A percentile compares a stretch with the other conserved stretches of the same genome.
Conservation (phyloP, 2,888 invertebrate species). For the Apamea sordens region DNA sequence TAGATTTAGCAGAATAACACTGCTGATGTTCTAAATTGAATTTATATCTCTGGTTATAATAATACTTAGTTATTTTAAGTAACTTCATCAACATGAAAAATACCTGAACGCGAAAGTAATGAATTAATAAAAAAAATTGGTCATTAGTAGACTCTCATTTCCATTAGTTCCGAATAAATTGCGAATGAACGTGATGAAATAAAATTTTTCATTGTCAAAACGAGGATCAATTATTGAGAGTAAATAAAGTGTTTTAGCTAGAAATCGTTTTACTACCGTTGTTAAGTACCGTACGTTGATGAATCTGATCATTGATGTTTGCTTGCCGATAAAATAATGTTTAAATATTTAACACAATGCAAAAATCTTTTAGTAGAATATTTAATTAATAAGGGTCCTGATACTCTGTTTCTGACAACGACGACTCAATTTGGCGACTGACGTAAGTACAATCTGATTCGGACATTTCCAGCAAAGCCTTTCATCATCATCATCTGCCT, state of each 20-base stretch:
- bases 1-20: not conserved
- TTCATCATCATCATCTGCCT: too few relatives aligned
- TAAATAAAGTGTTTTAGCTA: conserved; percentile 1
- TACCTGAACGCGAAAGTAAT: not conserved
- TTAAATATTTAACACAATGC: conserved; percentile 4
- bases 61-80: conserved; percentile 14
- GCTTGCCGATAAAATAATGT: not conserved
- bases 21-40: not conserved
- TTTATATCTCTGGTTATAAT: not conserved
- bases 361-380: conserved; percentile 20
- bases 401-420: conserved; percentile 49
- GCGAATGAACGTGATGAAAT: conserved; percentile 6
- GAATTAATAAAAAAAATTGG: conserved; percentile 16
- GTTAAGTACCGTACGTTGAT: too few relatives aligned
- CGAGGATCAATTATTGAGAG: not conserved
- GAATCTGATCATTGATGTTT: not conserved
- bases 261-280: not conserved
- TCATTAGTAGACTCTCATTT: conserved; percentile 19
- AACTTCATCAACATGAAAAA: conserved; percentile 17
- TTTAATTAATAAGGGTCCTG: conserved; percentile 36
- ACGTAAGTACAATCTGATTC: conserved; percentile 34
- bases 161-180: conserved; percentile 28
- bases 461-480: conserved; percentile 19
- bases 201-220: conserved; percentile 5
- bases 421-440: conserved; percentile 39